Evolutionary conservation across 2,888 invertebrate genomes (phyloP), one percentile per base, ranked within the genome.

Genomic region (Hypercompe scribonia): DNA sequence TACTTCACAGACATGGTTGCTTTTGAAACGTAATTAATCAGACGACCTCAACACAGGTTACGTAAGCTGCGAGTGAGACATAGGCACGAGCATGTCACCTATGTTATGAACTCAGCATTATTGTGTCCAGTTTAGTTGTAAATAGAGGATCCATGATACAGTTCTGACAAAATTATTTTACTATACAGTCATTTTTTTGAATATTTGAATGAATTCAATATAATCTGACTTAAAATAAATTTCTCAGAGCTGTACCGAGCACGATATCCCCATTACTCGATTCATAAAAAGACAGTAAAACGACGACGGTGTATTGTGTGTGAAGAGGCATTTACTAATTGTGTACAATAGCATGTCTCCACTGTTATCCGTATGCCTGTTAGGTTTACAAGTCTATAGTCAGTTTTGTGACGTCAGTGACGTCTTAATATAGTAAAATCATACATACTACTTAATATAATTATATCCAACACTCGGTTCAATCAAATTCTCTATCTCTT

Each of bases 271-370:
- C 15, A 54, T 54, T n/a, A 78, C 65, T 71, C 54, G 72, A 78
- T 78, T 77, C 70, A 75, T 81, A 81, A 83, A 70, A 85, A 83
- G 84, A 84, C 85, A 84, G 82, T 74, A 76, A 77, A 75, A 68
- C 34, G 8, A 11, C 11, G 77, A 34, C 73, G 31, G 70, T 76
- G 70, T 80, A 77, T 73, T 75, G 66, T 75, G 72, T 78, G 84
- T 80, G 75, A 72, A 28, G 80, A 80, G 83, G 81, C 86, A 86
- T 87, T 85, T 86, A 84, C 81, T 80, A 71, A 83, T 58, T 58
- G n/a, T 58, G n/a, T 28, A 58, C 54, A 80, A 82, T 76, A 65
- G 74, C 80, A 84, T 82, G 79, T 79, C 81, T 76, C 73, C 58
- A 80, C 70, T 73, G 76, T 58, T 74, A 50, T 67, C 73, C 77